These are phyloP conservation scores for Clarias magur DNA, from an alignment of 2,113 vertebrate species.

Conservation along the genomic window DNA sequence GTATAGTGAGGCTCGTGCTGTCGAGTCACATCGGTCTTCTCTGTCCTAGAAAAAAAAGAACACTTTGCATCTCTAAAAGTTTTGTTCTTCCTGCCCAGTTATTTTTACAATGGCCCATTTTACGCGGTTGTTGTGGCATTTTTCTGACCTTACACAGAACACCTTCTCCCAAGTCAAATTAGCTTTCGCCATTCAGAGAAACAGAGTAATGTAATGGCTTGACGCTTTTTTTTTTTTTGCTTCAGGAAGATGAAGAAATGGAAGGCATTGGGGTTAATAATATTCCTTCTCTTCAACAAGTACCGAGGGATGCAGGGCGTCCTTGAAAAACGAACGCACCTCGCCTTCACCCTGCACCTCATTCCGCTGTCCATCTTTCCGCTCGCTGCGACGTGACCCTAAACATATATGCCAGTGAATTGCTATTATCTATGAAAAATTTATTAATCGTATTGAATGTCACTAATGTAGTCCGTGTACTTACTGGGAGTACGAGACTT, in stretches of 20 bases:
- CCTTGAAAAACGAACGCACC: conserved; percentile 76
- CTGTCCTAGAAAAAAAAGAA: conserved; percentile 76
- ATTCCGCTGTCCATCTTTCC: conserved; percentile 26
- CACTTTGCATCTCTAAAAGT: conserved; percentile 73
- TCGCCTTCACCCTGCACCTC: conserved; percentile 66
- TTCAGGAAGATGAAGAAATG: conserved; percentile 73
- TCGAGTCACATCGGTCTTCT: conserved; percentile 70
- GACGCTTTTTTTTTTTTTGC: conserved; percentile 62
- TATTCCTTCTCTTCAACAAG: conserved; percentile 84
- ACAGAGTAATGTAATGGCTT: conserved; percentile 73
- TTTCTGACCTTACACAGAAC: conserved; percentile 78
- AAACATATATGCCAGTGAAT: background rate
- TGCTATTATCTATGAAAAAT: background rate
- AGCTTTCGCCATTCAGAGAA: conserved; percentile 77
- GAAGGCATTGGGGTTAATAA: conserved; percentile 80
- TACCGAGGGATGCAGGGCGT: conserved; percentile 77
- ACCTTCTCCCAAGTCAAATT: conserved; percentile 81
- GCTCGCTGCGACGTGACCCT: background rate
- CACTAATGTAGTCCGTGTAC: background rate
- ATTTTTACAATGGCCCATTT: conserved; percentile 81
- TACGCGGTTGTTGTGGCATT: conserved; percentile 80
- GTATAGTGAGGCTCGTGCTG: conserved; percentile 60
- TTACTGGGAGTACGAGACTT: conserved; percentile 59
- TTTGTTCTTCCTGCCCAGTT: conserved; percentile 71
- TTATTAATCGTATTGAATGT: background rate